These are phyloP conservation scores for Leucosticte australis DNA, from an alignment of 2,113 vertebrate genomes.

Conservation along the genomic window DNA sequence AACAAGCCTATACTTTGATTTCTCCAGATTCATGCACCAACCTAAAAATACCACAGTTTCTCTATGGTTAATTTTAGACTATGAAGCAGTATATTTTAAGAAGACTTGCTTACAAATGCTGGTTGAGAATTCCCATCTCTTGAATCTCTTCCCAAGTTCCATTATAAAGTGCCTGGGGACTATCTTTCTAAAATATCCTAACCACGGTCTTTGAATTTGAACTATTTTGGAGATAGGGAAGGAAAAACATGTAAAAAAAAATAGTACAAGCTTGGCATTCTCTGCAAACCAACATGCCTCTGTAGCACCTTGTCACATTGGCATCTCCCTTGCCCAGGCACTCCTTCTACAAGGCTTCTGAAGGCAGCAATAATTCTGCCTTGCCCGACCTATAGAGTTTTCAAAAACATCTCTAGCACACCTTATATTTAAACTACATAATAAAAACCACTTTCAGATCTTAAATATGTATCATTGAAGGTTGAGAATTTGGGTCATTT, in stretches of 20 bases:
- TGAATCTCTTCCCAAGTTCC: neutral
- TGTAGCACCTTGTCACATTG: neutral
- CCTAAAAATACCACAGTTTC: neutral
- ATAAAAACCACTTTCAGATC: neutral
- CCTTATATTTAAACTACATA: neutral
- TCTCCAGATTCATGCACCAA: neutral
- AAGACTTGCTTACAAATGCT: neutral
- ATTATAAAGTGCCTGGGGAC: neutral
- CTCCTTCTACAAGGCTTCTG: neutral
- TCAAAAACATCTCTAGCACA: neutral
- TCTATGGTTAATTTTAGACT: conserved; percentile 16
- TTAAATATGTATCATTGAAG: neutral
- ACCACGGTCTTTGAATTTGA: neutral
- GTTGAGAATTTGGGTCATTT: neutral
- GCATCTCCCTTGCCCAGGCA: rapidly evolving
- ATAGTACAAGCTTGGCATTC: neutral
- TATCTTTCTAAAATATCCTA: neutral
- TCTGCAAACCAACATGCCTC: rapidly evolving
- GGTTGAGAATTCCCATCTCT: neutral
- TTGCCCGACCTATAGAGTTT: neutral
- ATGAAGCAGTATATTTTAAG: neutral
- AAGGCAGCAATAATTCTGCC: neutral
- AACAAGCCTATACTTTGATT: neutral
- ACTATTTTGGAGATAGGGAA: neutral
- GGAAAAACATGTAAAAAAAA: neutral